Conservation (phyloP, 2,113 vertebrate genomes). For the Psettodes erumei region DNA sequence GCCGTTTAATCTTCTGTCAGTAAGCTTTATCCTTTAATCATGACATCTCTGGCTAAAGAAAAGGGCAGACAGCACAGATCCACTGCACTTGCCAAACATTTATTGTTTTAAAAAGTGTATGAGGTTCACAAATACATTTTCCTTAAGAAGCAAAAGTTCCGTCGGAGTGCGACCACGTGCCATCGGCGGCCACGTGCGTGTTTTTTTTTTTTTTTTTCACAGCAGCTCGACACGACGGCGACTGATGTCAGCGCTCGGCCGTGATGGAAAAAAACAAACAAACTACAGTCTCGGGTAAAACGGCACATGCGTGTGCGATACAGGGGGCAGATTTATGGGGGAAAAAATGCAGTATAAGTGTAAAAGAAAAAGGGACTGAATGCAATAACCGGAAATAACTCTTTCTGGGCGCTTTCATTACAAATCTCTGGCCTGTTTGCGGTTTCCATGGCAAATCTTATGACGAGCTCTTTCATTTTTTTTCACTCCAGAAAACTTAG, state of each 20-base stretch:
- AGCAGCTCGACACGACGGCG: constrained; percentile 19
- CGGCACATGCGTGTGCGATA: constrained; percentile 54
- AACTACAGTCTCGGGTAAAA: constrained; percentile 24
- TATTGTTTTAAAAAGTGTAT: constrained; percentile 79
- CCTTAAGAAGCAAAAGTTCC: constrained; percentile 60
- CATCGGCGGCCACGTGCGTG: constrained; percentile 39
- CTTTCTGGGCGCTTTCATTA: constrained; percentile 46
- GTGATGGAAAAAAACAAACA: too few species aligned
- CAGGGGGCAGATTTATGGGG: constrained; percentile 42
- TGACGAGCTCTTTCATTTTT: constrained; percentile 19
- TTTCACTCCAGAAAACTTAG: constrained; percentile 32
- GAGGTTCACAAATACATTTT: constrained; percentile 75
- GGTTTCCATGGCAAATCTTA: constrained; percentile 33
- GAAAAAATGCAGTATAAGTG: constrained; percentile 68
- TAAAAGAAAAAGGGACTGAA: constrained; percentile 62
- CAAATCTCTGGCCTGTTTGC: constrained; percentile 39
- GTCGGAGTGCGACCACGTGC: constrained; percentile 56
- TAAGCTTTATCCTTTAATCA: too few species aligned
- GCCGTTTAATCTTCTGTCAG: too few species aligned
- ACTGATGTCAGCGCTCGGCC: constrained; percentile 28
- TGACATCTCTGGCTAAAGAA: not conserved
- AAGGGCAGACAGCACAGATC: constrained; percentile 14
- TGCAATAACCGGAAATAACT: constrained; percentile 38
- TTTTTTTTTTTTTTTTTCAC: too few species aligned
- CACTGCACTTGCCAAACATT: constrained; percentile 78